phyloP scores from a whole-genome alignment of 2,113 vertebrate genomes.

The Phoxinus phoxinus region DNA sequence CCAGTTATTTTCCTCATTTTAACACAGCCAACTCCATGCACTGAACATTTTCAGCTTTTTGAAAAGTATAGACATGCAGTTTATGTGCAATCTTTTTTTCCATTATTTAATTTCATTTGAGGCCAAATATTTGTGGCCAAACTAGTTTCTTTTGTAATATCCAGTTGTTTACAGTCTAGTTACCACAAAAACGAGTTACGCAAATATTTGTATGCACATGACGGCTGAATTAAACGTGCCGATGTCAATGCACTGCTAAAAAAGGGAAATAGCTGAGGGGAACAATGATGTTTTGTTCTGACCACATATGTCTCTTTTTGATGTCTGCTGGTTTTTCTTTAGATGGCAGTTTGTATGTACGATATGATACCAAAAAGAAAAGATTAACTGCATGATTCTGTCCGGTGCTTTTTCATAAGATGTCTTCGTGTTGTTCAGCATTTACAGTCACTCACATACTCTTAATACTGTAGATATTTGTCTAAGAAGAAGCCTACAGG shows the following conservation, averaged over 20 bases:
- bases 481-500: not conserved
- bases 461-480: no score
- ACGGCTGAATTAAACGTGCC: not conserved
- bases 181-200: no score
- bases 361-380: not conserved
- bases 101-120: not conserved
- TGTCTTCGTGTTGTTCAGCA: slow-evolving; percentile 2
- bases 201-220: not conserved
- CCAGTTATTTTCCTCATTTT: slow-evolving; percentile 66
- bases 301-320: not conserved
- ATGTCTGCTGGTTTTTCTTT: not conserved
- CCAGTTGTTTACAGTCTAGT: no score
- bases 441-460: slow-evolving; percentile 10
- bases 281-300: not conserved
- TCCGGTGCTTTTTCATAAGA: slow-evolving; percentile 2
- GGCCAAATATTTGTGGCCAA: not conserved
- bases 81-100: not conserved
- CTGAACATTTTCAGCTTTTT: slow-evolving; percentile 44
- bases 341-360: not conserved
- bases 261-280: not conserved
- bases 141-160: not conserved
- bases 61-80: no score
- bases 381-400: slow-evolving; percentile 23
- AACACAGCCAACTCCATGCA: slow-evolving; percentile 55
- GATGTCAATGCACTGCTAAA: not conserved